These are phyloP conservation scores for Chrysolina americana DNA, from an alignment of 2,888 invertebrate species.

Conservation along the genomic window DNA sequence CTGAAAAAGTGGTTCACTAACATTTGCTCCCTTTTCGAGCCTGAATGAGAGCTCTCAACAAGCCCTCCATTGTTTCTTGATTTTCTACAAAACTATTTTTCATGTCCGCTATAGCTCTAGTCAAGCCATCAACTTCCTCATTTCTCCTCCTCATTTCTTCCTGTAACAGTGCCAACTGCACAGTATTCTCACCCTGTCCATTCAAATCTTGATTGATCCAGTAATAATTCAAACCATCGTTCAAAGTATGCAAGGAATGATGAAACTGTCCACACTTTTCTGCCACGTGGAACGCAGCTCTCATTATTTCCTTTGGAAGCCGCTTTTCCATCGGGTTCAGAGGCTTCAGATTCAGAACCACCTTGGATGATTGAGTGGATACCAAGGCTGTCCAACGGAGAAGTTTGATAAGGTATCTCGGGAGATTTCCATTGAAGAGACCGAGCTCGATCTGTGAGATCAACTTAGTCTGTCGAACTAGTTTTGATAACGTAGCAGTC, in stretches of 20 bases:
- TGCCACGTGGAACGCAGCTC: slow-evolving; percentile 86
- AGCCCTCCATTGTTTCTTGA: slow-evolving; percentile 62
- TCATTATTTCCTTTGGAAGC: slow-evolving; percentile 83
- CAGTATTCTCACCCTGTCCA: slow-evolving; percentile 54
- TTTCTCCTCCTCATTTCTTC: slow-evolving; percentile 78
- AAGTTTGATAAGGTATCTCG: slow-evolving; percentile 81
- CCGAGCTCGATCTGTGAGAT: slow-evolving; percentile 89
- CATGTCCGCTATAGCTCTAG: slow-evolving; percentile 79
- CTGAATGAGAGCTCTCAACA: slow-evolving; percentile 59
- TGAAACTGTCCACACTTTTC: slow-evolving; percentile 75
- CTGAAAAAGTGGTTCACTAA: not conserved
- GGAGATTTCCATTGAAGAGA: slow-evolving; percentile 84
- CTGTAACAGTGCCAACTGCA: slow-evolving; percentile 74
- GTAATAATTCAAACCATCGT: slow-evolving; percentile 36
- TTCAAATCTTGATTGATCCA: slow-evolving; percentile 36
- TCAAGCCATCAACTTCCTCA: slow-evolving; percentile 77
- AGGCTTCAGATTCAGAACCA: slow-evolving; percentile 86
- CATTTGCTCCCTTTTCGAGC: slow-evolving; percentile 48
- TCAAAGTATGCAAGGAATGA: slow-evolving; percentile 26
- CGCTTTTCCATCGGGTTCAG: slow-evolving; percentile 87
- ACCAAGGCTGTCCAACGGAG: slow-evolving; percentile 85
- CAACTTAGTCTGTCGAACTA: slow-evolving; percentile 87
- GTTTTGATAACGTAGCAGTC: slow-evolving; percentile 86
- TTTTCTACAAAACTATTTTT: slow-evolving; percentile 47
- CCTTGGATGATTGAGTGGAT: slow-evolving; percentile 85